Base-by-base conservation (phyloP, 1,140 invertebrate genomes). In the Epicauta chinensis region DNA sequence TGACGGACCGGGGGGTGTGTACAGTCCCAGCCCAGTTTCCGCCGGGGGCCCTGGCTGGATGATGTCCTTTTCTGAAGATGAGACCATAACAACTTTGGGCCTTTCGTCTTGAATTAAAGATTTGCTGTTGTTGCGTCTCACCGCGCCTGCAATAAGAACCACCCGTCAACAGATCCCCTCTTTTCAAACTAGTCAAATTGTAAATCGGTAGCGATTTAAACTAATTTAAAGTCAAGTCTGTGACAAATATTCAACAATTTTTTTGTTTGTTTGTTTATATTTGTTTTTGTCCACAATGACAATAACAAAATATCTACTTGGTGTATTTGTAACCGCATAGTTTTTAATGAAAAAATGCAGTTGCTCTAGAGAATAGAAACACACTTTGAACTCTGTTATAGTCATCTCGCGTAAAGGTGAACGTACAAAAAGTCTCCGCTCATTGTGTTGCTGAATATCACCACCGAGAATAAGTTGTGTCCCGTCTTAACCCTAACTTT, bases 401-500 rank as follows among this genome's bases (percentile, higher is more conserved):
- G 35, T 51, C 39, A 38, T 41, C 48, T 42, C 51, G 38, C 35
- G 56, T 44, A 61, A n/a, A 61, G 54, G 57, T 54, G 57, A 37
- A 57, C 56, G 34, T 14, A 50, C 58, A 60, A 60, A 62, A 62
- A 62, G 58, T 60, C 54, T 50, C 51, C 46, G 58, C 52, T 60
- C 55, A 59, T 60, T 60, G 59, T 58, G 53, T 51, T 59, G 49
- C 37, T 55, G 59, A 61, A 63, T 63, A 63, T 61, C 59, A 57
- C 55, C 59, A 51, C 59, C 50, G 51, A 60, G 59, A 58, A 58
- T 61, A 63, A 60, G 54, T 44, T 60, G 56, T 44, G 44, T 49
- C 54, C 58, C 58, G 58, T 55, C 56, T 60, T 62, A 60, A 58
- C 53, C 61, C 51, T 56, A 64, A 63, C 62, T 64, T 63, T 62